Conservation (phyloP, 2,113 vertebrate genomes). For the Neopipo cinnamomea region DNA sequence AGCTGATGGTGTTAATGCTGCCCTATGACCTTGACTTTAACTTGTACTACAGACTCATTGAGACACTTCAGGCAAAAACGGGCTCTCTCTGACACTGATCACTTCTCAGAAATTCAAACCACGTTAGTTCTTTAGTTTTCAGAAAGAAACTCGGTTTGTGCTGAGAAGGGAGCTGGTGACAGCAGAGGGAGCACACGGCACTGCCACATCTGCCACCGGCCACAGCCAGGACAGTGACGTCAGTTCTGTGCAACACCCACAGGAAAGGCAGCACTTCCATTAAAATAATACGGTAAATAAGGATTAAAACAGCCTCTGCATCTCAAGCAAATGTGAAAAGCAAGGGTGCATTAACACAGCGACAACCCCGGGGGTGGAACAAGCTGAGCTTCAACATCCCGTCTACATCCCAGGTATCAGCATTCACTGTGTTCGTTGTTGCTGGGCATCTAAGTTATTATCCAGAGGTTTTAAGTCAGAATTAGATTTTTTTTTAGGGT, state of each 20-base stretch:
- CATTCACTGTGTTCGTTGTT: not conserved
- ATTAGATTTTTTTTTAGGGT: not conserved
- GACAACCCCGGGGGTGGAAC: accelerated
- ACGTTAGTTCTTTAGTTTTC: not conserved
- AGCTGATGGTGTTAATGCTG: not conserved
- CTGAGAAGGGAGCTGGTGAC: not conserved
- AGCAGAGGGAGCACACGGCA: slow-evolving; percentile 58
- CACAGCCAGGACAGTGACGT: not conserved
- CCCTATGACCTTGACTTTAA: not conserved
- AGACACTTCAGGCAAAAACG: not conserved
- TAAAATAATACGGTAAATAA: not conserved
- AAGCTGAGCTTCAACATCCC: not conserved
- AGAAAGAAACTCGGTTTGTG: not conserved
- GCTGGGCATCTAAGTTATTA: not conserved
- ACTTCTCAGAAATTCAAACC: not conserved
- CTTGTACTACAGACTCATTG: not conserved
- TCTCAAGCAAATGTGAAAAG: not conserved
- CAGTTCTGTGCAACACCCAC: not conserved
- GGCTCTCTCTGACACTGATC: not conserved
- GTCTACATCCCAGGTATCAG: not conserved
- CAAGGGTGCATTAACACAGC: not conserved
- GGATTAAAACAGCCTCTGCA: not conserved
- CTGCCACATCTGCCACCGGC: not conserved
- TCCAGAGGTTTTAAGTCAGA: not conserved
- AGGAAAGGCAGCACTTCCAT: not conserved